Evolutionary conservation across 1,140 invertebrate species (phyloP), one percentile per base, ranked within the genome.

Genomic region (Ectropis grisescens): DNA sequence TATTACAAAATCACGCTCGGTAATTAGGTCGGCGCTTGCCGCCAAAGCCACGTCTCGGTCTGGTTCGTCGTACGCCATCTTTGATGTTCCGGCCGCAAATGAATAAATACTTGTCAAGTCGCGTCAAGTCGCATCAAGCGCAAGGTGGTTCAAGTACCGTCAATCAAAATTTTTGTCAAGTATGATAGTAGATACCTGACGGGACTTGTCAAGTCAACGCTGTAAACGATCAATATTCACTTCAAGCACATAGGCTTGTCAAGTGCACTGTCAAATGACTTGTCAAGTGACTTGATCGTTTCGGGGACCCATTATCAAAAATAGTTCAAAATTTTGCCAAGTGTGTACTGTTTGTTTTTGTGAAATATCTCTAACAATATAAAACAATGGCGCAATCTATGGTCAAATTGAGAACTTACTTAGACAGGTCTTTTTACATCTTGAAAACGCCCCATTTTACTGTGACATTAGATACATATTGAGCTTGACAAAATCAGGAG

Each of bases 151-250:
- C 33, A 36, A 36, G 33, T 28, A 26, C 24, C 33, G 33, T 36
- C 33, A 29, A 36, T 36, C 33, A 36, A 36, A 36, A 28, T 36
- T 36, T 28, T 19, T 36, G 33, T 36, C 33, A 36, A 36, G n/a
- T 29, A 27, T 36, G 33, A 26, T 36, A 11, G 23, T 29, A 29
- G 13, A 29, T 27, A 16, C 33, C 11, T 35, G 14, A 35, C 13
- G 33, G 33, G 24, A 35, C 24, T 26, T 27, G 33, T 35, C 33
- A 35, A 35, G 33, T 27, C 23, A 35, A 35, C 33, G 33, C 33
- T 27, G 33, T 35, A 35, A 35, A 35, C 33, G 33, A 35, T 35
- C 24, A 35, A 35, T 35, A 35, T 35, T 35, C 33, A 27, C 33
- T 35, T 35, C 33, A 35, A 35, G 11, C 33, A 35, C 24, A 26